Base-by-base conservation (phyloP, 2,888 invertebrate species). In the Leptogaster cylindrica region DNA sequence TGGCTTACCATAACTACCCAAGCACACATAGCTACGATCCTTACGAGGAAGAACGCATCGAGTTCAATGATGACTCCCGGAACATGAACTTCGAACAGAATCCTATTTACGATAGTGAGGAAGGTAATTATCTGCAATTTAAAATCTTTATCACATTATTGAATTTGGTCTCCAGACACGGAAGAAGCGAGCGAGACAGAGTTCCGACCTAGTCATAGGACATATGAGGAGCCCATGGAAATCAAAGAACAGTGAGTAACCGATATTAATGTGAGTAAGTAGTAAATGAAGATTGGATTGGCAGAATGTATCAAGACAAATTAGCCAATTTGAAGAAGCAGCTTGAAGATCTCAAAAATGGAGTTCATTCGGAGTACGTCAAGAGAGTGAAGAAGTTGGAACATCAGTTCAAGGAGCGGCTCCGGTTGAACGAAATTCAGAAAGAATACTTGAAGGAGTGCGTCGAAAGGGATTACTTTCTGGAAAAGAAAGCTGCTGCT, bases 171-270 rank as follows among this genome's bases (percentile, higher is more conserved):
- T 61, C n/a, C 74, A 90, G 96, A 96, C 79, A 97, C 97, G 0
- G 97, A 96, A 81, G 97, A 97, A 83, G 96, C 96, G 0, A 95
- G 95, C 81, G 97, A 97, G 81, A 93, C 94, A n/a, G 96, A 96
- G 74, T 88, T 90, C 82, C 89, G 91, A 39, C 88, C 90, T 46
- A 73, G 72, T 65, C 65, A 41, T 16, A 75, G 76, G 8, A 75
- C 71, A 71, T 77, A 78, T 70, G 77, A 78, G 71, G 74, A 75
- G 52, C 75, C 75, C 7, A 71, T 75, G 67, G 81, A 81, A 70
- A 76, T 81, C 0, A 81, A 80, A 71, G 81, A 81, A 71, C 80
- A 80, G 81, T 81, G 73, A 74, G 14, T 2, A 27, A 52, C 18
- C 44, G 33, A 41, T 16, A 16, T 28, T 44, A 16, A 52, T 3